Conservation (phyloP, 1,140 invertebrate genomes). For the Ceratina calcarata region DNA sequence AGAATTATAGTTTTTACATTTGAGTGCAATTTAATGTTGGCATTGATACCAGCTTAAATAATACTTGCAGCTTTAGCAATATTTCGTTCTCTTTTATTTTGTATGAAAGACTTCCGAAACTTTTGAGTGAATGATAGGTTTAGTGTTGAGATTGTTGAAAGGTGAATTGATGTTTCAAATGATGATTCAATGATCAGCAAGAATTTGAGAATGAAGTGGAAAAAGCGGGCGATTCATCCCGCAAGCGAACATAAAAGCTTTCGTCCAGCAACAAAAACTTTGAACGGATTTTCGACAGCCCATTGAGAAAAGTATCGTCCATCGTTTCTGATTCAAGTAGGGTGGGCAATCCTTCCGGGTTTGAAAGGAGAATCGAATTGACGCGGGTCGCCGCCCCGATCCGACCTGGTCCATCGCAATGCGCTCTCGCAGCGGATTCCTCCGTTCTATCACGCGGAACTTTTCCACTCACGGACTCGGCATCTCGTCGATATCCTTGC, state of each 20-base stretch:
- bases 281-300: background rate
- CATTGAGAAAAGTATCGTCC: constrained; percentile 9
- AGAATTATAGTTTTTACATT: no score
- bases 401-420: constrained; percentile 17
- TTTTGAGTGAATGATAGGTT: no score
- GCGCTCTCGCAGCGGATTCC: constrained; percentile 23
- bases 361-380: constrained; percentile 32
- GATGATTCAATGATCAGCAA: no score
- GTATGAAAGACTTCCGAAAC: no score
- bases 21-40: no score
- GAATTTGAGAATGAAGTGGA: no score
- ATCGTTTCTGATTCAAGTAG: constrained; percentile 13
- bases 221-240: no score
- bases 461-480: background rate
- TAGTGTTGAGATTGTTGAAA: no score
- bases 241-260: background rate
- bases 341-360: constrained; percentile 23
- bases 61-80: no score
- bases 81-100: no score
- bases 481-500: background rate
- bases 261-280: background rate
- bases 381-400: constrained; percentile 13
- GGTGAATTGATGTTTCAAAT: no score
- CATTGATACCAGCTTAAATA: no score
- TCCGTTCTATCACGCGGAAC: constrained; percentile 29